Base-by-base conservation (phyloP, 2,888 invertebrate genomes). In the Drosophila cognata region DNA sequence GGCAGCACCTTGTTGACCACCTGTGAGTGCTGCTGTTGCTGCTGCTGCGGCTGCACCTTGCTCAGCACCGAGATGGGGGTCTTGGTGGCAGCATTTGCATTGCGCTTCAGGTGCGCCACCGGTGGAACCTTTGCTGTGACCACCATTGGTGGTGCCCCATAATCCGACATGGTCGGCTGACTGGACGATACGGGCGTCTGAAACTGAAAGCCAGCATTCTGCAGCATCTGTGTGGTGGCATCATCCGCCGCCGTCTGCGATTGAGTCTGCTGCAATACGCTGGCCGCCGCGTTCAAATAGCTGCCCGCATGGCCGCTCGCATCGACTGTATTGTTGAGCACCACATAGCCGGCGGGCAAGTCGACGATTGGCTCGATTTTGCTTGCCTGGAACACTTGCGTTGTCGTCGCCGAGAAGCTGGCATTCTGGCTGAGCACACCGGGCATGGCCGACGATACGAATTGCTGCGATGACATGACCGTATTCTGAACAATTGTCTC, bases 401-500 rank as follows among this genome's bases (percentile, higher is more conserved):
- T 97, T 1, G 96, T 96, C 3, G 97, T 97, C 25, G 97, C 96
- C 25, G 96, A 96, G 91, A 97, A 97, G 91, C 97, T 97, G 87
- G 97, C 97, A 87, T 96, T 96, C 84, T 96, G 96, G 63, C 97
- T 96, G 36, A 97, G 94, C 4, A 97, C 96, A 52, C 97, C 97
- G 73, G 96, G 96, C 94, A 97, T 96, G 7, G 96, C 95, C 2
- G 96, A 96, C 5, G 97, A 96, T 21, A 97, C 95, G 91, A 97
- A 97, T 90, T 97, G 97, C 91, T 97, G 97, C 29, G 97, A 97
- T n/a, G 96, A 96, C 97, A 97, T 97, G 0, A 97, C 97, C 6
- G 97, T 97, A 89, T 97, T 97, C 92, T 97, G 97, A 4, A 97
- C 97, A 63, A 97, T 97, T 0, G 97, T 97, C 93, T 97, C 97